Evolutionary conservation across 2,797 vertebrate species (phyloP).

Genomic region (Hafferia zeledoni): DNA sequence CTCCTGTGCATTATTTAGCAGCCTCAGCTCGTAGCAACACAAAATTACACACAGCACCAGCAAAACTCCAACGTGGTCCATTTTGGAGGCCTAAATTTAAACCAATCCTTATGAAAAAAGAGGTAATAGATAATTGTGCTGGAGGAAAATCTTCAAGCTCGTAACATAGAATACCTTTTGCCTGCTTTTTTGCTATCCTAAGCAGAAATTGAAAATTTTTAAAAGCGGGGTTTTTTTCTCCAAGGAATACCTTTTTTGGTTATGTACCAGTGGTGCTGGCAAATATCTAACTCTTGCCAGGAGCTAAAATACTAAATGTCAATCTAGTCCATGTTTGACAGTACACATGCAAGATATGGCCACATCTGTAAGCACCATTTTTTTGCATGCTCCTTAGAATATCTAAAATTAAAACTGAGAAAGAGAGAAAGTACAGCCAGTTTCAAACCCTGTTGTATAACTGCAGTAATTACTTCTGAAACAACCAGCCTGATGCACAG

Average conservation of each 20-base stretch:
- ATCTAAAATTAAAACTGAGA: not conserved
- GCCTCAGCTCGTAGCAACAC: not conserved
- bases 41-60: not conserved
- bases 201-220: not conserved
- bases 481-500: not conserved
- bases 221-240: not conserved
- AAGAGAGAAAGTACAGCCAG: not conserved
- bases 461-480: not conserved
- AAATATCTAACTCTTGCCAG: not conserved
- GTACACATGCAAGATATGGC: not conserved
- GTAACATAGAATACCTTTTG: not conserved
- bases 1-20: not conserved
- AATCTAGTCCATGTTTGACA: not conserved
- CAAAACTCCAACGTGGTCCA: not conserved
- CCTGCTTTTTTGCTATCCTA: not conserved
- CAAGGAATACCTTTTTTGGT: constrained; percentile 28
- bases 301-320: not conserved
- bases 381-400: not conserved
- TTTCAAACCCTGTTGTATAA: not conserved
- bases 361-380: not conserved
- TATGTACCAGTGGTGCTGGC: not conserved
- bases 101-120: not conserved
- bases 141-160: not conserved
- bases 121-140: not conserved
- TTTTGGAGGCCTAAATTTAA: not conserved